Conservation (phyloP, 2,113 vertebrate species). For the Colinus virginianus region DNA sequence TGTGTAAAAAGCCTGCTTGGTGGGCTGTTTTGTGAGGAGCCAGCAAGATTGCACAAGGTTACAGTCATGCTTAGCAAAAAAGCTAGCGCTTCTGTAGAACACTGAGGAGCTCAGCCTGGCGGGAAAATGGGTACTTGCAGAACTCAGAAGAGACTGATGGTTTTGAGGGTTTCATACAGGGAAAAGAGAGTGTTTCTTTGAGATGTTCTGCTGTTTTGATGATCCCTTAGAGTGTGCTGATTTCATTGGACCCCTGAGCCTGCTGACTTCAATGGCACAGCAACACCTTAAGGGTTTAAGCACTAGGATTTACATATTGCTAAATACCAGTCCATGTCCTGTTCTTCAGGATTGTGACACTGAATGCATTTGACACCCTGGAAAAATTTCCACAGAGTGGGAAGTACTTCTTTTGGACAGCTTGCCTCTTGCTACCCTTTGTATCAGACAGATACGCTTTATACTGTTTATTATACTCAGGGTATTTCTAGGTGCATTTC, state of each 20-base stretch:
- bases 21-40: background rate
- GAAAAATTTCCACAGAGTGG: background rate
- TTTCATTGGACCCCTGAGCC: background rate
- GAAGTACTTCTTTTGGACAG: background rate
- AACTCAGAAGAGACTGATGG: background rate
- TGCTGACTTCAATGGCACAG: background rate
- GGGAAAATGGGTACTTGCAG: background rate
- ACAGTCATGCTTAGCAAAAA: background rate
- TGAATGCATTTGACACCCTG: rapidly evolving
- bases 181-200: background rate
- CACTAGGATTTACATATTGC: rapidly evolving
- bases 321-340: background rate
- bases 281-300: background rate
- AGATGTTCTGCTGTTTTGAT: background rate
- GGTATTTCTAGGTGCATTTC: background rate
- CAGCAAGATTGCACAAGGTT: background rate
- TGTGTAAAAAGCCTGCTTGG: background rate
- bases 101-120: background rate
- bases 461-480: background rate
- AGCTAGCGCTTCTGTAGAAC: background rate
- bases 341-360: background rate
- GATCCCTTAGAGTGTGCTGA: background rate
- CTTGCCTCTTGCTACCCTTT: background rate
- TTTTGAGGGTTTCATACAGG: background rate
- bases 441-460: background rate